These are phyloP conservation scores for Lagopus muta DNA, from an alignment of 2,113 vertebrate genomes.

Conservation along the genomic window DNA sequence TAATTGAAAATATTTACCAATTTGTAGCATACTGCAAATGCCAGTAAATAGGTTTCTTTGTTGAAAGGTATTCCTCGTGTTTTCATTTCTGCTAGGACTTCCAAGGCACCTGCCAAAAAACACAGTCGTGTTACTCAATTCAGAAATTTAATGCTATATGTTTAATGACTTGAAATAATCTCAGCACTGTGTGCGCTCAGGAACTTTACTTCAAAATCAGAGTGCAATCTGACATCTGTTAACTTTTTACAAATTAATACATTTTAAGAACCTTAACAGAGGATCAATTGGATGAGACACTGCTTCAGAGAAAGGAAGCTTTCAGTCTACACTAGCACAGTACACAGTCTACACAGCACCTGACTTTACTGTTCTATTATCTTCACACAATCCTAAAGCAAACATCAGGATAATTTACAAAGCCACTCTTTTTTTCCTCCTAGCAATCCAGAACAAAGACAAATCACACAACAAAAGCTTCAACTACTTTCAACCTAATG, in stretches of 20 bases:
- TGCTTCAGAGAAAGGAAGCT: neutral
- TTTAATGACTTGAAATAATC: neutral
- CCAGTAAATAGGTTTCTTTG: conserved; percentile 86
- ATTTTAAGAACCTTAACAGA: neutral
- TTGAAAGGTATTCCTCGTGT: conserved; percentile 83
- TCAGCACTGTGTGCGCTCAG: fast-evolving
- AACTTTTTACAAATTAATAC: neutral
- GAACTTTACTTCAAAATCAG: neutral
- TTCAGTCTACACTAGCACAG: neutral
- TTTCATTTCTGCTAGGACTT: conserved; percentile 88
- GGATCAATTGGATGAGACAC: neutral
- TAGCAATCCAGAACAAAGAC: neutral
- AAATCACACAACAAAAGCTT: neutral
- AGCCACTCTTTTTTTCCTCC: neutral
- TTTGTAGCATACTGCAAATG: conserved; percentile 90
- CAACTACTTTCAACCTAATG: neutral
- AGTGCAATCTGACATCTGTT: neutral
- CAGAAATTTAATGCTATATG: neutral
- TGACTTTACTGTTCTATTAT: neutral
- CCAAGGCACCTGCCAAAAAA: conserved; percentile 83
- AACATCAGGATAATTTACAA: neutral
- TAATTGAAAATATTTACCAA: conserved; percentile 78
- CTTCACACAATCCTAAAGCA: neutral
- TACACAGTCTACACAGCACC: neutral
- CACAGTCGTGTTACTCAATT: neutral